Percentiles rank a stretch among this genome's conserved stretches.
phyloP scores from a whole-genome alignment of 2,797 vertebrate genomes.

The Gymnoscopelus microlampas region DNA sequence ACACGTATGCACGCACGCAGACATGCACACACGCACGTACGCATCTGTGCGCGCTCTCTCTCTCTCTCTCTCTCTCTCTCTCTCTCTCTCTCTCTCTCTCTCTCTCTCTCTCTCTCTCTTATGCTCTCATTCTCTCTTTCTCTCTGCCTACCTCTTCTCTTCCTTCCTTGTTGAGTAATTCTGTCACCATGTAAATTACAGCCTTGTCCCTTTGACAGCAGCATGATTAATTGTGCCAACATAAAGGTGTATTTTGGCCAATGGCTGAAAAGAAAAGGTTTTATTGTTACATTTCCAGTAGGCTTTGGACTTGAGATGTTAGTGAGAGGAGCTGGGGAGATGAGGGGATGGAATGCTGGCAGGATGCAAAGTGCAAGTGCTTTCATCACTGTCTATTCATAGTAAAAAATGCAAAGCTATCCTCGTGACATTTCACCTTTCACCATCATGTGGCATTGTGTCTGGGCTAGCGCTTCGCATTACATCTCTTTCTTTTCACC shows the following conservation, averaged over 20 bases:
- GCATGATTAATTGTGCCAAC: constrained; percentile 71
- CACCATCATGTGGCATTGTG: constrained; percentile 32
- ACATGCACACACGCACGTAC: too few relatives aligned
- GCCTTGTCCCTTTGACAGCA: constrained; percentile 69
- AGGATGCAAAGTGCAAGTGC: constrained; percentile 65
- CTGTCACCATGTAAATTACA: constrained; percentile 68
- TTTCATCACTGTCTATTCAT: constrained; percentile 76
- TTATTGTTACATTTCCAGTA: constrained; percentile 63
- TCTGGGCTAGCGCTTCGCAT: constrained; percentile 41
- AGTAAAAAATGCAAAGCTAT: constrained; percentile 38
- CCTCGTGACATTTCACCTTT: constrained; percentile 15
- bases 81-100: background rate
- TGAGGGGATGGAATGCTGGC: constrained; percentile 41
- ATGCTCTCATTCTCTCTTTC: background rate
- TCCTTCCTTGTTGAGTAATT: constrained; percentile 28
- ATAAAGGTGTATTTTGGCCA: constrained; percentile 65
- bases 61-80: background rate
- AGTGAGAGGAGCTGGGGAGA: constrained; percentile 17
- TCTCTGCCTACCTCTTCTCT: background rate
- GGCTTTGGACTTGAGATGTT: constrained; percentile 48
- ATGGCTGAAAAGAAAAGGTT: constrained; percentile 33
- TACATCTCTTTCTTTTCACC: constrained; percentile 50
- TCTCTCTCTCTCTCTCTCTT: background rate
- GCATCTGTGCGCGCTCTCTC: background rate
- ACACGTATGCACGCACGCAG: too few relatives aligned